A percentile compares a stretch with the other conserved stretches of the same genome.
phyloP scores from a whole-genome alignment of 2,113 vertebrate species.

The Coryphaenoides rupestris region DNA sequence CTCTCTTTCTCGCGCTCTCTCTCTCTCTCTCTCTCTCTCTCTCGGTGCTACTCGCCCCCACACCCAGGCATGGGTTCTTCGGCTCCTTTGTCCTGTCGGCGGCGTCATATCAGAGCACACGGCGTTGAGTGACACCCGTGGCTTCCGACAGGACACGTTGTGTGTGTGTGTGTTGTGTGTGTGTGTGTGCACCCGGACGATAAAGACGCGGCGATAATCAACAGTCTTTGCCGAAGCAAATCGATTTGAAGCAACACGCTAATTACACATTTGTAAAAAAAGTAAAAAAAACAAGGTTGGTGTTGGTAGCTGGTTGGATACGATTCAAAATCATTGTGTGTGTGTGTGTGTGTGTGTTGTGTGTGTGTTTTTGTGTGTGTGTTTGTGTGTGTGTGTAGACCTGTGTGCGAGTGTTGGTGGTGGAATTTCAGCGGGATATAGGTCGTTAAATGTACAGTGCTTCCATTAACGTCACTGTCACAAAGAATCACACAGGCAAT shows the following conservation, averaged over 20 bases:
- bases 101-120: background rate
- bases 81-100: background rate
- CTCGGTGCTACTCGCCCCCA: background rate
- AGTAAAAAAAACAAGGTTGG: too few species aligned
- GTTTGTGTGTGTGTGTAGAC: background rate
- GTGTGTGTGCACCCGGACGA: background rate
- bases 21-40: background rate
- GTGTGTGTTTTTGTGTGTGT: too few species aligned
- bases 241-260: too few species aligned
- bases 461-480: constrained; percentile 61
- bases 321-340: background rate
- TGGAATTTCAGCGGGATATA: constrained; percentile 39
- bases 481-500: constrained; percentile 60
- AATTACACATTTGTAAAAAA: too few species aligned
- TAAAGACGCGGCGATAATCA: too few species aligned
- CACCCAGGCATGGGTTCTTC: background rate
- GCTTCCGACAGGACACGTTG: background rate
- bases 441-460: constrained; percentile 59
- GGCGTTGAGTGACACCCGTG: constrained; percentile 7
- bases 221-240: too few species aligned
- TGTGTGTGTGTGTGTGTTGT: constrained; percentile 18
- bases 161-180: too few species aligned
- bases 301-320: too few species aligned
- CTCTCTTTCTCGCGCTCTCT: too few species aligned
- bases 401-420: constrained; percentile 6